Percentiles rank a stretch among this genome's conserved stretches.
Conservation (phyloP, 1,140 invertebrate genomes). For the Galendromus occidentalis region DNA sequence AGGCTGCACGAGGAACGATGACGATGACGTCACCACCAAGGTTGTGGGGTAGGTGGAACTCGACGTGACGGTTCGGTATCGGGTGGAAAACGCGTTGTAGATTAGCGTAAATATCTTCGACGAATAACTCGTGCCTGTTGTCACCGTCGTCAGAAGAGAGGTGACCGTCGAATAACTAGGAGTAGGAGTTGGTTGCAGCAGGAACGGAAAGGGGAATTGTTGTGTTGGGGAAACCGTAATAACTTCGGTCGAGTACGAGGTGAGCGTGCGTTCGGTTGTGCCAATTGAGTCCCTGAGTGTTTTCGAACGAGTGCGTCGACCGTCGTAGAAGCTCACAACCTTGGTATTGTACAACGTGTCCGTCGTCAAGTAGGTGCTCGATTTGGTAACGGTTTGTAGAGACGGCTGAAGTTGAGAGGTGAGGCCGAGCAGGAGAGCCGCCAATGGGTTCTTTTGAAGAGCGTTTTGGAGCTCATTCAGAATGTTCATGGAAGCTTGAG, state of each 20-base stretch:
- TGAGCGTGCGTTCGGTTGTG: slow-evolving; percentile 19
- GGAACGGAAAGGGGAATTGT: slow-evolving; percentile 6
- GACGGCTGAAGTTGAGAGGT: slow-evolving; percentile 17
- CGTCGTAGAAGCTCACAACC: slow-evolving; percentile 25
- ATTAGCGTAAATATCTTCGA: slow-evolving; percentile 22
- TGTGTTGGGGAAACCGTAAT: slow-evolving; percentile 20
- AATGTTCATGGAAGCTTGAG: not conserved
- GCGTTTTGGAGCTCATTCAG: slow-evolving; percentile 14
- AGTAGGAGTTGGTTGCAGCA: not conserved
- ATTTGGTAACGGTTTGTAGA: slow-evolving; percentile 18
- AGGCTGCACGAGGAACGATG: not conserved
- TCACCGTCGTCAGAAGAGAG: slow-evolving; percentile 20
- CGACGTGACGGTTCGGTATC: slow-evolving; percentile 22
- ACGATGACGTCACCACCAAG: slow-evolving; percentile 10
- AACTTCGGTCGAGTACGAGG: slow-evolving; percentile 21
- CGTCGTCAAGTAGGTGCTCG: slow-evolving; percentile 20
- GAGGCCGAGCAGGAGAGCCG: slow-evolving; percentile 21
- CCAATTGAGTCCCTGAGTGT: slow-evolving; percentile 21
- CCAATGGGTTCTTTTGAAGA: slow-evolving; percentile 22
- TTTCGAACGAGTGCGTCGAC: slow-evolving; percentile 21
- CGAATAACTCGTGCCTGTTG: slow-evolving; percentile 19
- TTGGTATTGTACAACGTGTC: slow-evolving; percentile 24
- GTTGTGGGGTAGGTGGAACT: slow-evolving; percentile 21
- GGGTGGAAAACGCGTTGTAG: slow-evolving; percentile 23
- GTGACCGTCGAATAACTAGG: slow-evolving; percentile 17